Percentiles rank a stretch among this genome's conserved stretches.
phyloP scores from a whole-genome alignment of 1,140 invertebrate species.

The Penaeus vannamei region DNA sequence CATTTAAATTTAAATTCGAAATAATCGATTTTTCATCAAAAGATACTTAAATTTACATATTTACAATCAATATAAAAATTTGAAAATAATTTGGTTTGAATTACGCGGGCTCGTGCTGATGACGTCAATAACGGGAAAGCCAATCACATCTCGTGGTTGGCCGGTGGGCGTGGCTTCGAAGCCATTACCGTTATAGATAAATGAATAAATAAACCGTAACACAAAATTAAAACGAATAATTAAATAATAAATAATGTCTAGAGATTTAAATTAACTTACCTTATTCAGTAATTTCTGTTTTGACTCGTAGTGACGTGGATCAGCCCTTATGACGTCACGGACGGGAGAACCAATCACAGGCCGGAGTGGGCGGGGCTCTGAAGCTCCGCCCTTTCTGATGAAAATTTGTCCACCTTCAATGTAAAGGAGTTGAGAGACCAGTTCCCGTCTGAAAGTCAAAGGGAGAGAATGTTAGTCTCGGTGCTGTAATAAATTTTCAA shows the following conservation, averaged over 20 bases:
- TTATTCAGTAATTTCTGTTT: constrained; percentile 40
- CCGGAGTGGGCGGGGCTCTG: constrained; percentile 49
- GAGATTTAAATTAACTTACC: constrained; percentile 5
- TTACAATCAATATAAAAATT: no score
- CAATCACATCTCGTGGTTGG: no score
- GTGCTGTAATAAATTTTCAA: neutral
- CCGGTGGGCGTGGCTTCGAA: no score
- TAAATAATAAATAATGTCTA: neutral
- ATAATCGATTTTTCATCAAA: no score
- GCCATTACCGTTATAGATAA: no score
- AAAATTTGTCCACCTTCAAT: constrained; percentile 50
- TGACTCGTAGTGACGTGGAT: constrained; percentile 17
- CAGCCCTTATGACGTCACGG: constrained; percentile 2
- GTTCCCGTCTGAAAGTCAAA: constrained; percentile 29
- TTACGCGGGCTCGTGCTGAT: no score
- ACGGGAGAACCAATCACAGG: constrained; percentile 20
- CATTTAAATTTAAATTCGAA: no score
- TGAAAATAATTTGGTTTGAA: no score
- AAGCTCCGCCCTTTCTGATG: constrained; percentile 35
- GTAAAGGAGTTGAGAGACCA: constrained; percentile 56
- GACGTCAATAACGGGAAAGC: no score
- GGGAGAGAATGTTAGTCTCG: neutral
- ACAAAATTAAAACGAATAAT: no score
- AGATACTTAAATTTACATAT: no score
- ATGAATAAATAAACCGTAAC: no score